Evolutionary conservation across 2,797 vertebrate genomes (phyloP).

Genomic region (Furcifer pardalis): DNA sequence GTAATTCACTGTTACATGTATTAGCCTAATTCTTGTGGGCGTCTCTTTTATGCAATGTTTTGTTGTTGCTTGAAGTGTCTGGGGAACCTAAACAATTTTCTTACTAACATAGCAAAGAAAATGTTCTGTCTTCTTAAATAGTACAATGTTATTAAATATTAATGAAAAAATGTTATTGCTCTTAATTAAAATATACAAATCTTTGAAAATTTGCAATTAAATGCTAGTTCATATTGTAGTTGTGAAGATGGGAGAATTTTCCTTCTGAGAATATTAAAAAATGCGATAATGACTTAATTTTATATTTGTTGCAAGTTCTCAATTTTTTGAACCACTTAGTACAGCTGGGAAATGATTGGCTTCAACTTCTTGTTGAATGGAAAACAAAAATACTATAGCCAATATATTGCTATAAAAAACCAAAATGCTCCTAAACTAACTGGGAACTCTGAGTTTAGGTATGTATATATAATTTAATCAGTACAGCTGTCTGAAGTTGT

Average conservation of each 20-base stretch:
- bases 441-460: not conserved
- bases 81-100: not conserved
- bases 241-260: conserved; percentile 21
- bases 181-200: conserved; percentile 24
- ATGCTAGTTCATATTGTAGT: conserved; percentile 24
- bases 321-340: not conserved
- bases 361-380: not conserved
- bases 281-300: not conserved
- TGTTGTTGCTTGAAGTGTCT: not conserved
- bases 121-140: conserved; percentile 4
- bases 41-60: conserved; percentile 26
- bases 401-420: not conserved
- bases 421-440: not conserved
- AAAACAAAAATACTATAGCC: not conserved
- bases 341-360: not conserved
- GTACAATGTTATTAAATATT: conserved; percentile 18
- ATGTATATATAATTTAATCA: not conserved
- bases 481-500: not conserved
- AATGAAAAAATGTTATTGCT: not conserved
- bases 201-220: conserved; percentile 28
- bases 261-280: not conserved
- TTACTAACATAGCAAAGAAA: not conserved
- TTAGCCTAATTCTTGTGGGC: too few relatives aligned
- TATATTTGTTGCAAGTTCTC: not conserved
- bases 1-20: too few relatives aligned